These are phyloP conservation scores for Tetranychus urticae DNA, from an alignment of 1,140 invertebrate species.

Conservation along the genomic window DNA sequence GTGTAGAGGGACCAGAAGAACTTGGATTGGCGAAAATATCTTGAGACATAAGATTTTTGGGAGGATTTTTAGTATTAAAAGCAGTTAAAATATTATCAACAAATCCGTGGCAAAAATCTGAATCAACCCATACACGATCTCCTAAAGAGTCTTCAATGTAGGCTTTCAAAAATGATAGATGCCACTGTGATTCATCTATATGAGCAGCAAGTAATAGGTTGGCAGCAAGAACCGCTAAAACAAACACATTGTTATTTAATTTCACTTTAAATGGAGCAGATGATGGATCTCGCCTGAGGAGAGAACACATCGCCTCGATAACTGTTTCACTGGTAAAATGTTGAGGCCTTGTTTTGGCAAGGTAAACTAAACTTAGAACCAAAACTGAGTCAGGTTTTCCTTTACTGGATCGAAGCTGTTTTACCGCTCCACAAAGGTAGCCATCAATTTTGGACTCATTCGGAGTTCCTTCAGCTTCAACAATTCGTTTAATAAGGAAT, in stretches of 20 bases:
- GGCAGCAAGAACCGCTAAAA: conserved; percentile 43
- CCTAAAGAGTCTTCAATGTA: conserved; percentile 83
- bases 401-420: conserved; percentile 22
- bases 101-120: conserved; percentile 65
- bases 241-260: conserved; percentile 39
- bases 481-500: conserved; percentile 20
- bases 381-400: conserved; percentile 54
- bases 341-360: conserved; percentile 52
- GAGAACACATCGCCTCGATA: conserved; percentile 45
- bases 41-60: conserved; percentile 15
- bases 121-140: conserved; percentile 77
- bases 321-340: conserved; percentile 38
- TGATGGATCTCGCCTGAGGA: conserved; percentile 47
- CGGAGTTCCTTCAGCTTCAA: conserved; percentile 22
- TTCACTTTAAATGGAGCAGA: conserved; percentile 37
- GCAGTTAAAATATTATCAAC: conserved; percentile 75
- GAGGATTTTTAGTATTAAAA: conserved; percentile 54
- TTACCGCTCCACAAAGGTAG: conserved; percentile 28
- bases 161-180: conserved; percentile 28
- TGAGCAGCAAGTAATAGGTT: conserved; percentile 61
- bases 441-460: conserved; percentile 26
- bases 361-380: conserved; percentile 48
- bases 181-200: conserved; percentile 32
- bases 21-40: background rate
- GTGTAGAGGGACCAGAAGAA: background rate